Evolutionary conservation across 2,797 vertebrate genomes (phyloP), one percentile per base, ranked within the genome.

Genomic region (Rhynchotus rufescens): DNA sequence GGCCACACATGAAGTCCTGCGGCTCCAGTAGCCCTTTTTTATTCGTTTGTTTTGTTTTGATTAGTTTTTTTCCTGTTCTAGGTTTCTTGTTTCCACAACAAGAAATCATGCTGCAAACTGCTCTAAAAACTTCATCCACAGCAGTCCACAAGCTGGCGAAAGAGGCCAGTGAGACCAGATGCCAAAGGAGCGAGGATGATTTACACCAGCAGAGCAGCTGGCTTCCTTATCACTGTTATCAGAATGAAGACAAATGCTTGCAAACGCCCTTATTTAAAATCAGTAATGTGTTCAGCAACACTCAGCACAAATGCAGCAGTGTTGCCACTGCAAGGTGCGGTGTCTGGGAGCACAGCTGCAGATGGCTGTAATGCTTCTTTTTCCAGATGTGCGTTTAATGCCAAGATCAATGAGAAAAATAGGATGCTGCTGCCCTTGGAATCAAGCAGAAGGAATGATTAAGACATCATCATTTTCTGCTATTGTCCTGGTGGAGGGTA

Each of bases 211-310:
- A 0, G 9, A 93, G 90, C 81, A 84, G 67, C 88, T 80, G 92
- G 52, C n/a, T 92, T 57, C 64, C 56, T 76, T 34, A 15, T 85
- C 82, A 26, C 69, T 80, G 34, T 40, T 85, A 75, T 1, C 47
- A 81, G 66, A 87, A 92, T 14, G 56, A 89, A 94, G 64, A 90
- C 71, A 92, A 92, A 88, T 23, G 72, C 74, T 54, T 68, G 25
- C 91, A 92, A 94, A 84, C 61, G 80, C 22, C 45, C 84, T 86
- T 34, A 73, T 25, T 84, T 81, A 78, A 80, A 68, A 88, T 34
- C 76, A 40, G n/a, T 20, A 21, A 69, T 1, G 60, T 25, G 57
- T 4, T 78, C 56, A 54, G 56, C 1, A 19, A 47, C 1, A 6
- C 65, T 69, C 66, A 30, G 57, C 68, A 71, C 57, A 71, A 32